phyloP scores from a whole-genome alignment of 2,113 vertebrate species.

The Perca flavescens region DNA sequence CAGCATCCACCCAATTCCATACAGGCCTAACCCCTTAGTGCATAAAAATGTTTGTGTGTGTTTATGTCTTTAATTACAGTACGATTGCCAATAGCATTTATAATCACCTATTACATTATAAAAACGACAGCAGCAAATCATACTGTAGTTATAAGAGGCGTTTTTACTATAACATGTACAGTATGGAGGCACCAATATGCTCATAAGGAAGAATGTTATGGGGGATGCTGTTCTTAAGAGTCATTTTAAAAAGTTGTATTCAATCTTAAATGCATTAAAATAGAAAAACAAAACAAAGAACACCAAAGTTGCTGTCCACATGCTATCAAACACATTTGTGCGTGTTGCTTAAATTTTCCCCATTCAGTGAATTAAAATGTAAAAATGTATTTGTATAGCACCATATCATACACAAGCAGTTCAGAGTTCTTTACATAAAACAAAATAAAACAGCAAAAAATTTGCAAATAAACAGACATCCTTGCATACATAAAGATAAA shows the following conservation, averaged over 20 bases:
- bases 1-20: background rate
- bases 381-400: too few relatives aligned
- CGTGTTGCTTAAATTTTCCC: background rate
- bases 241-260: background rate
- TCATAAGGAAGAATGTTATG: background rate
- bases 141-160: background rate
- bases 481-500: too few relatives aligned
- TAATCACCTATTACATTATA: background rate
- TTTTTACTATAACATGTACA: background rate
- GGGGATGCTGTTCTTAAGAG: background rate
- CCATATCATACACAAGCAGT: too few relatives aligned
- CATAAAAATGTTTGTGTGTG: background rate
- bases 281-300: background rate
- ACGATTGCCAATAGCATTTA: background rate
- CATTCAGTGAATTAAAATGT: background rate
- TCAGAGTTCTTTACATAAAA: too few relatives aligned
- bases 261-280: background rate
- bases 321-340: background rate
- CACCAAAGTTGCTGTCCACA: background rate
- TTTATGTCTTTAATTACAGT: background rate
- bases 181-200: background rate
- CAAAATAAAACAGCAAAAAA: too few relatives aligned
- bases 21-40: background rate
- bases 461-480: too few relatives aligned
- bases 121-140: background rate